phyloP scores from a whole-genome alignment of 2,888 invertebrate species.

The Scaeva pyrastri region DNA sequence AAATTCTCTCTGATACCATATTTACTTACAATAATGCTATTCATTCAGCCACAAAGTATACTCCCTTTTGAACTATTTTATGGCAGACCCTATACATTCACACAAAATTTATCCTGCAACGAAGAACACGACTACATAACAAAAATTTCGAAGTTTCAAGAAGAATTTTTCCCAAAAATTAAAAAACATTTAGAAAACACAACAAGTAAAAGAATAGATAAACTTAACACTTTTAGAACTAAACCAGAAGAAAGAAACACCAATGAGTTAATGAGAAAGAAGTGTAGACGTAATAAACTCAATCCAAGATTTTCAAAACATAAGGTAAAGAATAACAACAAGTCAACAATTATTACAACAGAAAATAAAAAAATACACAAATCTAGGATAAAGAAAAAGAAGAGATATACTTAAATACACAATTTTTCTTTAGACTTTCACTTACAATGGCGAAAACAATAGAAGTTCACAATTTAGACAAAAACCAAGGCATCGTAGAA shows the following conservation, averaged over 20 bases:
- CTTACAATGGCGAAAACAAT: slow-evolving; percentile 5
- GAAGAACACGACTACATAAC: slow-evolving; percentile 32
- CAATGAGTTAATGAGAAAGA: slow-evolving; percentile 62
- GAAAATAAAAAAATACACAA: slow-evolving; percentile 42
- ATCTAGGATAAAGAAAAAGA: slow-evolving; percentile 40
- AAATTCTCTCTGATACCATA: slow-evolving; percentile 51
- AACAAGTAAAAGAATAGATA: slow-evolving; percentile 27
- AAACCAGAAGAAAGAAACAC: slow-evolving; percentile 34
- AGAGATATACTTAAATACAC: slow-evolving; percentile 20
- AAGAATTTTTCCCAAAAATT: slow-evolving; percentile 47
- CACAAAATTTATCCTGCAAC: slow-evolving; percentile 14
- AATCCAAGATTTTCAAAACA: slow-evolving; percentile 67
- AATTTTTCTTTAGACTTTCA: background rate
- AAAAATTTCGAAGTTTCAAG: slow-evolving; percentile 49
- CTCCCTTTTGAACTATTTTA: slow-evolving; percentile 41
- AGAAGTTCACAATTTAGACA: slow-evolving; percentile 1
- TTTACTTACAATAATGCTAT: slow-evolving; percentile 54
- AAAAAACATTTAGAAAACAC: slow-evolving; percentile 40
- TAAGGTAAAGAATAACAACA: slow-evolving; percentile 53
- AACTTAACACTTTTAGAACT: slow-evolving; percentile 54
- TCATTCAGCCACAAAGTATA: slow-evolving; percentile 34
- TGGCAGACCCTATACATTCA: background rate
- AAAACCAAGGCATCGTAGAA: slow-evolving; percentile 7
- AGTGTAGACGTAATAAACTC: slow-evolving; percentile 67
- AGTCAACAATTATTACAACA: slow-evolving; percentile 46